Conservation (phyloP, 2,113 vertebrate species). For the Mystacornis crossleyi region DNA sequence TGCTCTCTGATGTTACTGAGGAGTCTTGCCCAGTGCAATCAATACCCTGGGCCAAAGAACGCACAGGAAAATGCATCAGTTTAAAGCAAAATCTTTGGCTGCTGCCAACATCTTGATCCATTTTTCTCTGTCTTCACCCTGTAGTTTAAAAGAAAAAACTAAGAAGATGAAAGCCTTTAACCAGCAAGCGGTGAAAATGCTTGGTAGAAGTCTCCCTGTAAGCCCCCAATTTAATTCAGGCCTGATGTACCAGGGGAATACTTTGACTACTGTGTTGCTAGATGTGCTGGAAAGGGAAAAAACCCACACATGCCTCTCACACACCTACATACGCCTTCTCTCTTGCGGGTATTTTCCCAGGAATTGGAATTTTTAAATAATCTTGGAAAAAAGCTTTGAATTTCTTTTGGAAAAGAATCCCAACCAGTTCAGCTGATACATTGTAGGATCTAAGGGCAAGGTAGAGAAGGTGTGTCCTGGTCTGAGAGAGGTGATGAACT, state of each 20-base stretch:
- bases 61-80: not conserved
- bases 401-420: not conserved
- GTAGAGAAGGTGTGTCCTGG: not conserved
- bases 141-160: not conserved
- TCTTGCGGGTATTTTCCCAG: not conserved
- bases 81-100: not conserved
- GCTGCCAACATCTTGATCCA: not conserved
- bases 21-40: not conserved
- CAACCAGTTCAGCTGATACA: not conserved
- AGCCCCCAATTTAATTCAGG: not conserved
- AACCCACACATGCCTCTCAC: not conserved
- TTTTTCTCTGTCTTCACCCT: not conserved
- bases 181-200: not conserved
- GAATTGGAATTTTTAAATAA: not conserved
- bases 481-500: not conserved
- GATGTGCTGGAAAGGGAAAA: not conserved
- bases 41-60: not conserved
- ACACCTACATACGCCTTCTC: not conserved
- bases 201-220: not conserved
- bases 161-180: not conserved
- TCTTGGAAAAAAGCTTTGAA: not conserved
- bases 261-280: not conserved
- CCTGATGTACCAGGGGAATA: not conserved
- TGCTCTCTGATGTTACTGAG: not conserved
- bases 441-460: not conserved